Base-by-base conservation (phyloP, 2,797 vertebrate genomes). In the Chelon auratus region DNA sequence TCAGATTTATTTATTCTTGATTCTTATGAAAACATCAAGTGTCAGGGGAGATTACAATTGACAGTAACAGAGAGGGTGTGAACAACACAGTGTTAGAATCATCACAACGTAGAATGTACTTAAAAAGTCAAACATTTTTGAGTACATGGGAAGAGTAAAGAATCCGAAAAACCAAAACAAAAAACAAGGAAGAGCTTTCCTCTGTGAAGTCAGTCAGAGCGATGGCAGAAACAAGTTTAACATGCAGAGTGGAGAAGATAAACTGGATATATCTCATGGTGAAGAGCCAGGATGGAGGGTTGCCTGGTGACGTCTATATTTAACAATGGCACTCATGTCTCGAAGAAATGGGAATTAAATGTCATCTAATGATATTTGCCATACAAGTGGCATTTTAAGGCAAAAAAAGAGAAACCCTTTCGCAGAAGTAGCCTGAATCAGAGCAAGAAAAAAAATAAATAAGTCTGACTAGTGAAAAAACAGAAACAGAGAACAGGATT, bases 311-410 rank as follows among this genome's bases (percentile, higher is more conserved):
- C 53, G 18, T 58, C 72, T 74, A 71, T 81, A 70, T 75, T 84
- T 55, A 81, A 83, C 47, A 73, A 24, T 57, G 59, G 53, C 68
- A 78, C 68, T 60, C 10, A 48, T 73, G 72, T 79, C 55, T 63
- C 36, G n/a, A 78, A 80, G 63, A 79, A 78, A 75, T 55, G 48
- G 5, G 36, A 80, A 63, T 65, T 60, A 61, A 83, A 71, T 79
- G 52, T 52, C 52, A 74, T 58, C 66, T 53, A 61, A 79, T 80
- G 64, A 69, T 63, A 80, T 88, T 78, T 82, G 15, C 10, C 3
- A 60, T 64, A 55, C 59, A 83, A 61, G 65, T 68, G 81, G 60
- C 58, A 77, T 82, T 81, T 78, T 62, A 72, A 75, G 30, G 37
- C 24, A 45, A 59, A 70, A 58, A 70, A 9, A 5, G 1, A 63